Base-by-base conservation (phyloP, 2,797 vertebrate genomes). In the Danio choprae region DNA sequence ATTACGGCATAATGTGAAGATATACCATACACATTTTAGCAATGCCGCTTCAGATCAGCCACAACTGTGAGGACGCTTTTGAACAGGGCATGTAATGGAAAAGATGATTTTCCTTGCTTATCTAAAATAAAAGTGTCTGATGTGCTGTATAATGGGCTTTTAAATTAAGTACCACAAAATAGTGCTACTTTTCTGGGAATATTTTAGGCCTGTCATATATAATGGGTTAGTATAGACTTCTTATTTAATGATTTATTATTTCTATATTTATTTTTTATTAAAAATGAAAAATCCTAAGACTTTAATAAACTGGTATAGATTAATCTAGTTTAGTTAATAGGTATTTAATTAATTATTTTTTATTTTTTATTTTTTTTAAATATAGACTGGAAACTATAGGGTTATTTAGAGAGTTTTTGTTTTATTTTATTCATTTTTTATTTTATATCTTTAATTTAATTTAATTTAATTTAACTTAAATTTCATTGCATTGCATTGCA, bases 21-120 rank as follows among this genome's bases (percentile, higher is more conserved):
- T 84, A 83, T 84, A 79, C 10, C 48, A 82, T 83, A 79, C 80
- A 86, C 78, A 79, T 76, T 79, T 81, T 75, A 76, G 70, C 79
- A 86, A 83, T 65, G 70, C 80, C 79, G 76, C 56, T 81, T 81
- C 77, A 81, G 75, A 77, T 83, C 73, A 74, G 60, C 43, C 62
- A 60, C 72, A 79, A 73, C 74, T 83, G 78, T 58, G 64, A 75
- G 51, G 71, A 81, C 41, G 70, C 38, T 56, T 38, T 79, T 71
- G 56, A 82, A 58, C 29, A 41, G 40, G 36, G 43, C 67, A 69
- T 59, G 36, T 67, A 20, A 48, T 60, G 8, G 43, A 60, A 67
- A 68, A 68, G 38, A 16, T 1, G 20, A 68, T 67, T 68, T 70
- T 62, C 2, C 29, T 51, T 50, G 44, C 16, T 50, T 29, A 48